Evolutionary conservation across 2,888 invertebrate species (phyloP).

Genomic region (Nymphalis urticae): DNA sequence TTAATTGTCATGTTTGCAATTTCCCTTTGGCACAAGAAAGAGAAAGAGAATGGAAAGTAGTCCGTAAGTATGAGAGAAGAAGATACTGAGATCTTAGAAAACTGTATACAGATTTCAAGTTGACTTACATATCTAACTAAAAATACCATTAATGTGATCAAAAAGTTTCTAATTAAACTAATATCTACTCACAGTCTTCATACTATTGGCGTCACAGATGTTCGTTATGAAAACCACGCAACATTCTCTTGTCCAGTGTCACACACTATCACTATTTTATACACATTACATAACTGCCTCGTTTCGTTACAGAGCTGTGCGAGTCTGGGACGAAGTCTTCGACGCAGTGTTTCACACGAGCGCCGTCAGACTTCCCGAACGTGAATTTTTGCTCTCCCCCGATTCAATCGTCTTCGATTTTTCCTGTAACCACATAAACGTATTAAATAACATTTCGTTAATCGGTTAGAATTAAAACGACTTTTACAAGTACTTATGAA

Average conservation of each 20-base stretch:
- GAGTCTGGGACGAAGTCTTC: constrained; percentile 1
- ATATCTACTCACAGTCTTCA: constrained; percentile 70
- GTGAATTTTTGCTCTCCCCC: constrained; percentile 61
- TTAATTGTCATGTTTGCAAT: constrained; percentile 68
- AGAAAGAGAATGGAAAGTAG: constrained; percentile 45
- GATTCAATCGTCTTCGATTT: constrained; percentile 51
- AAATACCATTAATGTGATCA: constrained; percentile 54
- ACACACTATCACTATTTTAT: constrained; percentile 42
- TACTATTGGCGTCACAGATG: constrained; percentile 52
- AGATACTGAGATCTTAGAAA: constrained; percentile 76
- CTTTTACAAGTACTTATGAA: too few species aligned
- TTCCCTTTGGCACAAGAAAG: constrained; percentile 74
- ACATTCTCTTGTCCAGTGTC: constrained; percentile 32
- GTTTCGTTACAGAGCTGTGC: constrained; percentile 5
- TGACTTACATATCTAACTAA: constrained; percentile 49
- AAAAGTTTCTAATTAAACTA: constrained; percentile 49
- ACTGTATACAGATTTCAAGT: constrained; percentile 68
- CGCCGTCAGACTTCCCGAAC: constrained; percentile 71
- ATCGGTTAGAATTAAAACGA: too few species aligned
- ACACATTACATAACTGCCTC: constrained; percentile 43
- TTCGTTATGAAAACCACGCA: constrained; percentile 20
- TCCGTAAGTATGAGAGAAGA: constrained; percentile 45
- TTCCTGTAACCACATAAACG: constrained; percentile 51
- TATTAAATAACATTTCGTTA: neutral
- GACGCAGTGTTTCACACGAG: constrained; percentile 51